phyloP scores from a whole-genome alignment of 2,113 vertebrate genomes.

The Vulpes lagopus region DNA sequence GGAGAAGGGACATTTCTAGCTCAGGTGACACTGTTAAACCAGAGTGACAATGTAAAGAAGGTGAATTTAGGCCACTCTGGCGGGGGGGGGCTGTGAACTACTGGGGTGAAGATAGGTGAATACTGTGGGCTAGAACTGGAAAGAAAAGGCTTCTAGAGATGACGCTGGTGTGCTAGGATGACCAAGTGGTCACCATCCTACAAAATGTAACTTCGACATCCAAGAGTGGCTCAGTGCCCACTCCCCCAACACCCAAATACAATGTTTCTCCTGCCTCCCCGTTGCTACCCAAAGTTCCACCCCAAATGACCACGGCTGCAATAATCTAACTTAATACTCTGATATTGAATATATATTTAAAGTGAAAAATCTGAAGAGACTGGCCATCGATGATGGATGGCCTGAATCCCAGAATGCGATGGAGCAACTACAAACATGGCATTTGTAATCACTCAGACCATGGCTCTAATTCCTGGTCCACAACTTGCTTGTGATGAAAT shows the following conservation, averaged over 20 bases:
- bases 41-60: not conserved
- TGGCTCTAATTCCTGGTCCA: not conserved
- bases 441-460: not conserved
- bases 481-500: not conserved
- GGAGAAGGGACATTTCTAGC: not conserved
- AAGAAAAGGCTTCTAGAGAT: not conserved
- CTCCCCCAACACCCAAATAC: not conserved
- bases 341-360: not conserved
- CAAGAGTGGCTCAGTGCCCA: not conserved
- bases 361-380: not conserved
- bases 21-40: not conserved
- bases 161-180: not conserved
- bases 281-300: not conserved
- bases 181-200: not conserved
- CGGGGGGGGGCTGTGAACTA: not conserved
- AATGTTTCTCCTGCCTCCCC: not conserved
- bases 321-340: not conserved
- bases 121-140: not conserved
- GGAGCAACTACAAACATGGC: not conserved
- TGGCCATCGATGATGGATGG: not conserved
- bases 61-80: not conserved
- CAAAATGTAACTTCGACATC: not conserved
- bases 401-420: not conserved
- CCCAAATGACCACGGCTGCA: not conserved
- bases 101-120: not conserved